phyloP scores from a whole-genome alignment of 92 coral and sea anemone species.

The Heteractis magnifica region DNA sequence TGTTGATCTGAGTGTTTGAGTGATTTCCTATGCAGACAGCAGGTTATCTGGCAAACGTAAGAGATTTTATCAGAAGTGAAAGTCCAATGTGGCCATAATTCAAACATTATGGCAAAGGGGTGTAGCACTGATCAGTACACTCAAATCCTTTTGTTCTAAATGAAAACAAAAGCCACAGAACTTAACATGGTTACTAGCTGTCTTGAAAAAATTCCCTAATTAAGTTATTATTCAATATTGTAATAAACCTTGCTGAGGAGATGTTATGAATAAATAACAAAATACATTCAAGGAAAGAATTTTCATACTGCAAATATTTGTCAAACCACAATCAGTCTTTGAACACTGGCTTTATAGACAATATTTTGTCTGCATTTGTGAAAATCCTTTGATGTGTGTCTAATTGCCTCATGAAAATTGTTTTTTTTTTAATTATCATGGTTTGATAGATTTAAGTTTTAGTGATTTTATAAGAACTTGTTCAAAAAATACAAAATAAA shows the following conservation, averaged over 20 bases:
- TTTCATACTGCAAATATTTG: background rate
- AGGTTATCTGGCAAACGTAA: background rate
- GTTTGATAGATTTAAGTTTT: too few relatives aligned
- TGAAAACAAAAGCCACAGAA: background rate
- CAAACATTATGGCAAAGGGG: background rate
- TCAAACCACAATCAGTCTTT: background rate
- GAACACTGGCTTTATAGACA: background rate
- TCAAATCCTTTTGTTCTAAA: background rate
- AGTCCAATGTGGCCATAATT: background rate
- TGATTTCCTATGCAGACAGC: conserved; percentile 15
- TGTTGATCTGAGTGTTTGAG: background rate
- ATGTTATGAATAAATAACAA: background rate
- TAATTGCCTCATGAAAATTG: background rate
- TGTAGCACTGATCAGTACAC: background rate
- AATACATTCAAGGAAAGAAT: background rate
- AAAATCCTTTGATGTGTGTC: too few relatives aligned
- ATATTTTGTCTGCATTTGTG: background rate
- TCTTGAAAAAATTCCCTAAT: too few relatives aligned
- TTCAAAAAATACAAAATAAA: too few relatives aligned
- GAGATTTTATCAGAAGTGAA: background rate
- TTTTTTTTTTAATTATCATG: too few relatives aligned
- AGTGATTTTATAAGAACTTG: too few relatives aligned
- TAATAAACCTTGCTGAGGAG: background rate
- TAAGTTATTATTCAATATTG: background rate
- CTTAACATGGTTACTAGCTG: too few relatives aligned